A percentile compares a stretch with the other conserved stretches of the same genome.
These are phyloP conservation scores for Cygnus olor DNA, from an alignment of 2,797 vertebrate genomes.

Conservation along the genomic window DNA sequence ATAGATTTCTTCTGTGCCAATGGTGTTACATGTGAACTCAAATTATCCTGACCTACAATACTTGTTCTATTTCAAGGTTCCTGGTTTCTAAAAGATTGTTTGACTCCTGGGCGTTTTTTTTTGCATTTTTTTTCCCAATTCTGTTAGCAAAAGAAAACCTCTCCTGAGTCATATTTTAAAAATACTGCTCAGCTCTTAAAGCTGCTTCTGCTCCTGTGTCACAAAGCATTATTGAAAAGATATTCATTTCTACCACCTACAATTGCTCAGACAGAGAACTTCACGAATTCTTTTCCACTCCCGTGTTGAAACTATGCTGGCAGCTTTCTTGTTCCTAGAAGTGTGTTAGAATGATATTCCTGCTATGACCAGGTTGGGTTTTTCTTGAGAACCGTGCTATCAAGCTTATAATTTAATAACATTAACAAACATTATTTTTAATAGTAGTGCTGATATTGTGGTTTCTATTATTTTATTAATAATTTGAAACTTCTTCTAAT, in stretches of 20 bases:
- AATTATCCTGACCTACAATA: conserved; percentile 64
- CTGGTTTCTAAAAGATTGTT: conserved; percentile 35
- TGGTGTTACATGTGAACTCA: conserved; percentile 21
- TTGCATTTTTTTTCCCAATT: background rate
- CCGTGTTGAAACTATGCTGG: background rate
- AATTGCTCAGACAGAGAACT: conserved; percentile 33
- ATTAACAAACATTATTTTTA: background rate
- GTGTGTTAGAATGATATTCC: background rate
- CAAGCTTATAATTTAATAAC: background rate
- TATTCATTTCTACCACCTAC: conserved; percentile 51
- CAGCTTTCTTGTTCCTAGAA: conserved; percentile 27
- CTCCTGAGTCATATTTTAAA: conserved; percentile 44
- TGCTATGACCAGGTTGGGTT: background rate
- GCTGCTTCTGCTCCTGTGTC: conserved; percentile 34
- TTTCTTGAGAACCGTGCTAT: background rate
- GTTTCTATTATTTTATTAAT: background rate
- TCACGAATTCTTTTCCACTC: conserved; percentile 37
- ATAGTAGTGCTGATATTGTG: background rate
- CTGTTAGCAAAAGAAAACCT: conserved; percentile 46
- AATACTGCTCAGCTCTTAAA: conserved; percentile 35
- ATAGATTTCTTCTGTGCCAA: conserved; percentile 29
- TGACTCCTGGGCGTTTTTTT: background rate
- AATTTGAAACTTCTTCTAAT: background rate
- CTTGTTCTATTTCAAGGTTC: conserved; percentile 57
- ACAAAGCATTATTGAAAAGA: conserved; percentile 60